Base-by-base conservation (phyloP, 2,797 vertebrate genomes). In the Salmo trutta region DNA sequence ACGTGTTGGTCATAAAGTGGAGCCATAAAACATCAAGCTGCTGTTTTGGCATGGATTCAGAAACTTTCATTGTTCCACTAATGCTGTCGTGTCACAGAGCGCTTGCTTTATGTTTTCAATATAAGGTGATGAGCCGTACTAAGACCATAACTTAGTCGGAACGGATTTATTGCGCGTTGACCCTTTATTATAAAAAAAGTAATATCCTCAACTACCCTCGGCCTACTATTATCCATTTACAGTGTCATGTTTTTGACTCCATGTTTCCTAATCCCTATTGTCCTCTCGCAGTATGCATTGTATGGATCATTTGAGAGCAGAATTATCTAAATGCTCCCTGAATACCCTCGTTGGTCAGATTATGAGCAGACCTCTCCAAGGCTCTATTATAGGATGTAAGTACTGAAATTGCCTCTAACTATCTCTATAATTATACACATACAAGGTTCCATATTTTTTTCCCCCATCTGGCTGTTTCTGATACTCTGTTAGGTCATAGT, bases 91-190 rank as follows among this genome's bases (percentile, higher is more conserved):
- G 21, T 24, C 8, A 71, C 7, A 47, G 41, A 47, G 41, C 0
- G n/a, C 7, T 51, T 27, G n/a, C 36, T 71, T 71, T 71, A 47
- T 51, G 69, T n/a, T 71, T 51, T 64, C 59, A 64, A 24, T 64
- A 64, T 64, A 24, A 24, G 21, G 21, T 64, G 21, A 64, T 24
- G 59, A 64, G 21, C 59, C 59, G 4, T 8, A 24, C 59, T 24
- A 64, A 24, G n/a, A 64, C 59, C 59, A 14, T 64, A 24, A 14
- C 59, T 24, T 64, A 14, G 10, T 64, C 4, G 21, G 24, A 64
- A 64, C 0, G n/a, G 59, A 24, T 14, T 24, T 24, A 64, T 64
- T 64, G 8, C 8, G 27, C 21, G 21, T 64, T 24, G 7, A 64
- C 10, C 59, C 24, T 64, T 59, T 10, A 24, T 62, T 21, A 62